Percentiles rank a stretch among this genome's conserved stretches.
Conservation (phyloP, 2,888 invertebrate species). For the Theristus sp. region DNA sequence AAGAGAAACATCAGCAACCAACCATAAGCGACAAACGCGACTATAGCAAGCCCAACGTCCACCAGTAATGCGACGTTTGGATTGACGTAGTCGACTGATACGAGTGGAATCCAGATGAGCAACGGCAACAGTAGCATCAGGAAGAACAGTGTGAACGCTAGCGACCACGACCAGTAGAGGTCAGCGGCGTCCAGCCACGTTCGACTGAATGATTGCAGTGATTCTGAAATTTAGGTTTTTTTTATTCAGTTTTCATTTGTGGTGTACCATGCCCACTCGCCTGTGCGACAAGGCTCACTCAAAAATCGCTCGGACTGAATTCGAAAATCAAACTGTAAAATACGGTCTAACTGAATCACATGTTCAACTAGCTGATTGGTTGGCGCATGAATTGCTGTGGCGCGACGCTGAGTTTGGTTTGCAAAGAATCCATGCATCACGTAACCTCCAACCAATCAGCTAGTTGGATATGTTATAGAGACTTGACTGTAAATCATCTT, state of each 20-base stretch:
- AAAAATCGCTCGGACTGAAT: too few relatives aligned
- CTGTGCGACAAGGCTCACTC: too few relatives aligned
- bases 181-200: slow-evolving; percentile 25
- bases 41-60: not conserved
- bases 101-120: not conserved
- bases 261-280: not conserved
- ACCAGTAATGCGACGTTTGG: not conserved
- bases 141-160: not conserved
- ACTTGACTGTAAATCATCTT: too few relatives aligned
- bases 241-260: not conserved
- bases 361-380: too few relatives aligned
- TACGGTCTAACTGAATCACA: too few relatives aligned
- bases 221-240: slow-evolving; percentile 11
- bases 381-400: too few relatives aligned
- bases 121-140: not conserved
- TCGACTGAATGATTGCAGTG: slow-evolving; percentile 24
- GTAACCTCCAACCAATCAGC: too few relatives aligned
- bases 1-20: too few relatives aligned
- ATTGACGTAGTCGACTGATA: not conserved
- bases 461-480: too few relatives aligned
- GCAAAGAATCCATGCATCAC: too few relatives aligned
- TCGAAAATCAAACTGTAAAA: too few relatives aligned
- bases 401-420: too few relatives aligned
- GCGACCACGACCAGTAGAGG: slow-evolving; percentile 13
- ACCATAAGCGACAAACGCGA: not conserved